Conservation (phyloP, 1,140 invertebrate species). For the Myzus persicae region DNA sequence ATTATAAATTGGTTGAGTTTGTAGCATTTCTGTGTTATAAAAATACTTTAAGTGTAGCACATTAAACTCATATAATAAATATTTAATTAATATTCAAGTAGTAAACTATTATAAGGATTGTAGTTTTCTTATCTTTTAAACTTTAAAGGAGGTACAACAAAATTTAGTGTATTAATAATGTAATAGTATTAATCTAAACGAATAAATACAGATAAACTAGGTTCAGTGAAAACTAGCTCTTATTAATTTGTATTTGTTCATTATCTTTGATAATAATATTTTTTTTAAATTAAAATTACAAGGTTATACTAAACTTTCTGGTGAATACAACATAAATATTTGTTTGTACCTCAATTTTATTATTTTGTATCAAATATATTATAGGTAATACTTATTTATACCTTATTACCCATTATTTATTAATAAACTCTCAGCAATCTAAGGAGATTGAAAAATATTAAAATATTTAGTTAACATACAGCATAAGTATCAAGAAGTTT, state of each 20-base stretch:
- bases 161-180: constrained; percentile 12
- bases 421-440: neutral
- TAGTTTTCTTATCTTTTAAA: neutral
- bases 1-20: neutral
- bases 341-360: neutral
- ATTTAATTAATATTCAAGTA: constrained; percentile 9
- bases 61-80: neutral
- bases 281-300: neutral
- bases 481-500: neutral
- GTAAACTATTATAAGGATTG: constrained; percentile 10
- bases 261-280: constrained; percentile 27
- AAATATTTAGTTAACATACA: neutral
- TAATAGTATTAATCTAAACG: neutral
- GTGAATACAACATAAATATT: neutral
- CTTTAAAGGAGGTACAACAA: constrained; percentile 3
- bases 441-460: neutral
- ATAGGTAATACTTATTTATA: neutral
- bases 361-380: neutral
- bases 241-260: constrained; percentile 16
- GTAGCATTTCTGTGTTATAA: neutral
- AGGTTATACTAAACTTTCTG: neutral
- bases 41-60: neutral
- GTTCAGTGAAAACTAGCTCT: neutral
- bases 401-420: neutral
- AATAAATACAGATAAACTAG: constrained; percentile 3